Conservation (phyloP, 2,113 vertebrate species). For the Ameiurus melas region DNA sequence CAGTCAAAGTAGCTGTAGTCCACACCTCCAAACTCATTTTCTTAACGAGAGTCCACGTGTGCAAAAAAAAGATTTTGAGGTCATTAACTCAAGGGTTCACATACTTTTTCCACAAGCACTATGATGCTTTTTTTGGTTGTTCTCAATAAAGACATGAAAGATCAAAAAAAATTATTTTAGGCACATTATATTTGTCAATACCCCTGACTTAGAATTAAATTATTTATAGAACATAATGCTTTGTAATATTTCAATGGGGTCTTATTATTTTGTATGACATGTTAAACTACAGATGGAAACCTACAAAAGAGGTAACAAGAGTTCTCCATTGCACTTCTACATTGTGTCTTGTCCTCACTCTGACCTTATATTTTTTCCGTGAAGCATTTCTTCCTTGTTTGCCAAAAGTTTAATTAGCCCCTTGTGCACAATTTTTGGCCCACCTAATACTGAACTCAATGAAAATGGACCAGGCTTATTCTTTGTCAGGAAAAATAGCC, state of each 20-base stretch:
- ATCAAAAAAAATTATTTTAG: too few relatives aligned
- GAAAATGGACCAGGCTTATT: background rate
- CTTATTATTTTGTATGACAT: background rate
- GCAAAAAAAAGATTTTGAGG: too few relatives aligned
- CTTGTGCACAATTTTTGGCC: background rate
- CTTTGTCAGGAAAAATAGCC: too few relatives aligned
- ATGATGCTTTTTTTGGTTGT: too few relatives aligned
- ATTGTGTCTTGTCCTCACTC: conserved; percentile 45
- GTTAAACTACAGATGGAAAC: conserved; percentile 16
- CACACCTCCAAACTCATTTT: too few relatives aligned
- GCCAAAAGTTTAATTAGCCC: background rate
- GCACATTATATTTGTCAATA: too few relatives aligned
- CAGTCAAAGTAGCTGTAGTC: too few relatives aligned
- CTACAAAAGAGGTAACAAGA: conserved; percentile 44
- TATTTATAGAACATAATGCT: background rate
- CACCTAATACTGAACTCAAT: background rate
- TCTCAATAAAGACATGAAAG: too few relatives aligned
- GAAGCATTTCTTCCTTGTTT: conserved; percentile 34
- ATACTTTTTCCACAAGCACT: too few relatives aligned
- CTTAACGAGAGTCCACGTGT: too few relatives aligned
- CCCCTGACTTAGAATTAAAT: too few relatives aligned
- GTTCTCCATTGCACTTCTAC: conserved; percentile 35
- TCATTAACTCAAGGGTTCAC: too few relatives aligned
- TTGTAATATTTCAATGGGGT: background rate
- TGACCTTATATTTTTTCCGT: conserved; percentile 45